A percentile compares a stretch with the other conserved stretches of the same genome.
Evolutionary conservation across 2,888 invertebrate genomes (phyloP).

Genomic region (Cantharis flavilabris): DNA sequence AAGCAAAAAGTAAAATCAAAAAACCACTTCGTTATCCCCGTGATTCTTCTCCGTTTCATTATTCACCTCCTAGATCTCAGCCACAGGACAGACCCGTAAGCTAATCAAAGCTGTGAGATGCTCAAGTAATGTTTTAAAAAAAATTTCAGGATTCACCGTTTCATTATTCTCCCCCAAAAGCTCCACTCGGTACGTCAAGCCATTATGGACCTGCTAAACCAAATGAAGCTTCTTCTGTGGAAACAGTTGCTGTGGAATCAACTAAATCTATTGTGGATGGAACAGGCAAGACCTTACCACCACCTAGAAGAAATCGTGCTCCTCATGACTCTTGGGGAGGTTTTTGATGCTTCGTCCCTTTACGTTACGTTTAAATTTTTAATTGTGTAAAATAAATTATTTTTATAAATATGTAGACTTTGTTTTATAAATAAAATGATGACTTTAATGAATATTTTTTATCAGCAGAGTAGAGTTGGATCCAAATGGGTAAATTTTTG

Average conservation of each 20-base stretch:
- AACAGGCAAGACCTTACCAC: background rate
- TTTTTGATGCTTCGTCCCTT: slow-evolving; percentile 23
- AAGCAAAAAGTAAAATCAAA: slow-evolving; percentile 13
- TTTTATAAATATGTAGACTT: background rate
- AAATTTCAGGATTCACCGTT: slow-evolving; percentile 33
- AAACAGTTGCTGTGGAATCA: slow-evolving; percentile 8
- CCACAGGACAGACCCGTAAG: background rate
- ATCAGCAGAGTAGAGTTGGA: too few species aligned
- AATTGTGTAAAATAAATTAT: slow-evolving; percentile 1
- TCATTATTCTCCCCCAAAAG: slow-evolving; percentile 36
- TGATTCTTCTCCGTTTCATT: background rate
- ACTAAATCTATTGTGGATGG: slow-evolving; percentile 11
- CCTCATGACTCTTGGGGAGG: slow-evolving; percentile 48
- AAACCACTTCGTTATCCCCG: slow-evolving; percentile 20
- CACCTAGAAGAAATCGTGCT: slow-evolving; percentile 29
- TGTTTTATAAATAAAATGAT: background rate
- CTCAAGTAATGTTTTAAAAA: background rate
- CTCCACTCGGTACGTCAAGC: slow-evolving; percentile 19
- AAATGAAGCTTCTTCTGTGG: background rate
- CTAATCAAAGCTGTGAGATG: background rate
- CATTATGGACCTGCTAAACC: background rate
- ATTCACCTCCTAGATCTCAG: background rate
- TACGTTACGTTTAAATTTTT: background rate
- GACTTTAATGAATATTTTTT: background rate
- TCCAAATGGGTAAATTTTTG: too few species aligned